These are phyloP conservation scores for Cyanistes caeruleus DNA, from an alignment of 2,113 vertebrate species.

Conservation along the genomic window DNA sequence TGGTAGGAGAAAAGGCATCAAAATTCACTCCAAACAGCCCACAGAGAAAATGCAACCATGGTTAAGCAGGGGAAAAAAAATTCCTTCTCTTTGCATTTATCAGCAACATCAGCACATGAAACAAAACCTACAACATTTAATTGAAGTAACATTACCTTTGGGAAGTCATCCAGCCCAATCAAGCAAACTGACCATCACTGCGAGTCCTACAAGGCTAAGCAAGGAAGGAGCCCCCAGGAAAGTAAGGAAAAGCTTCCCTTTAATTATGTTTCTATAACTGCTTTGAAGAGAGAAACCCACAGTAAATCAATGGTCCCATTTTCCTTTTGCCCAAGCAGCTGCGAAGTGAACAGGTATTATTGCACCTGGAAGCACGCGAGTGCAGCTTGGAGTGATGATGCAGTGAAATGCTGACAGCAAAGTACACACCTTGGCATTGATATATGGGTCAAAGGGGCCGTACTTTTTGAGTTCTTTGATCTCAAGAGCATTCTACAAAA, in stretches of 20 bases:
- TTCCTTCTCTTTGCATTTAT: constrained; percentile 28
- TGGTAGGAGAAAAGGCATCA: constrained; percentile 21
- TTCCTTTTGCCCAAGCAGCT: constrained; percentile 63
- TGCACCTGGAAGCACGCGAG: constrained; percentile 56
- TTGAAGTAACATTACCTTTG: constrained; percentile 39
- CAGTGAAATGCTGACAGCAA: constrained; percentile 74
- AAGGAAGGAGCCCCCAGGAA: constrained; percentile 55
- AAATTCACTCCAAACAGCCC: constrained; percentile 40
- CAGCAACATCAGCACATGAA: constrained; percentile 44
- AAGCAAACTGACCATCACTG: constrained; percentile 61
- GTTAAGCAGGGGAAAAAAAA: constrained; percentile 3
- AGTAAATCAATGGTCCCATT: constrained; percentile 35
- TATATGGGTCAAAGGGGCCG: constrained; percentile 99
- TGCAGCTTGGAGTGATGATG: constrained; percentile 65
- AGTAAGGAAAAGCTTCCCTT: constrained; percentile 51
- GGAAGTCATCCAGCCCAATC: constrained; percentile 48
- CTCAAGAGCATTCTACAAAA: constrained; percentile 98
- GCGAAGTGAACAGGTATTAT: constrained; percentile 40
- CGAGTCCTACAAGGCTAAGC: constrained; percentile 58
- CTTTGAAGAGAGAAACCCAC: constrained; percentile 53
- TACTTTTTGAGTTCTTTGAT: constrained; percentile 99
- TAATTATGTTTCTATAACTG: constrained; percentile 51
- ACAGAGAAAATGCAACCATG: constrained; percentile 33
- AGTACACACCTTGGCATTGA: constrained; percentile 99
- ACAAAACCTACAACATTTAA: constrained; percentile 30